These are phyloP conservation scores for Erebia ligea DNA, from an alignment of 2,888 invertebrate genomes.

Conservation along the genomic window DNA sequence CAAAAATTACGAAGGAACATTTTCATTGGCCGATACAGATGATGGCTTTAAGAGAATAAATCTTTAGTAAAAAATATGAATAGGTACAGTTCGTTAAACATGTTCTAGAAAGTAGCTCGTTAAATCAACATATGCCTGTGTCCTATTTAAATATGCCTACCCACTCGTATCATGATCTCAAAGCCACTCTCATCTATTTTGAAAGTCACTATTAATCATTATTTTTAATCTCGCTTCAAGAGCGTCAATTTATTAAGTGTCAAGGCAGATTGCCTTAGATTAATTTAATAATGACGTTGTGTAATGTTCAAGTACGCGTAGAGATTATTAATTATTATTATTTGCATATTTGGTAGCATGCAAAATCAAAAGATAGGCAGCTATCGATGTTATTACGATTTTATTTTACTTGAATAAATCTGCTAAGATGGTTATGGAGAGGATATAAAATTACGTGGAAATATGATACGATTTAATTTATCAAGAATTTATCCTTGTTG, in stretches of 20 bases:
- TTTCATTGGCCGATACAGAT: no score
- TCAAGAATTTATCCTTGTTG: no score
- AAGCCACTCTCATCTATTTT: slow-evolving; percentile 13
- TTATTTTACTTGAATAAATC: not conserved
- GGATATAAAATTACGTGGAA: no score
- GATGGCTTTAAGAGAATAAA: no score
- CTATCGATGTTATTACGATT: not conserved
- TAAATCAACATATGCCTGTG: slow-evolving; percentile 3
- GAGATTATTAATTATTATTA: not conserved
- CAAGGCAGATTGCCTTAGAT: slow-evolving; percentile 23
- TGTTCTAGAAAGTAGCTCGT: not conserved
- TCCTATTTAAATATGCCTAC: slow-evolving; percentile 1
- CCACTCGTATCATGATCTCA: slow-evolving; percentile 1
- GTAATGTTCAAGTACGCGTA: not conserved
- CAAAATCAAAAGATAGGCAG: not conserved
- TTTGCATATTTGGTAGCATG: not conserved
- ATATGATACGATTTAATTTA: no score
- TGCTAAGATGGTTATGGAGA: no score
- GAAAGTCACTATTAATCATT: slow-evolving; percentile 21
- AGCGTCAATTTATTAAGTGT: slow-evolving; percentile 20
- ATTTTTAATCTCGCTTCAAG: slow-evolving; percentile 18
- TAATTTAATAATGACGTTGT: slow-evolving; percentile 18
- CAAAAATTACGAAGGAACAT: no score
- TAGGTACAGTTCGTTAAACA: not conserved
- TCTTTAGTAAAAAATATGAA: not conserved